A percentile compares a stretch with the other conserved stretches of the same genome.
These are phyloP conservation scores for Polydrusus cervinus DNA, from an alignment of 2,888 invertebrate species.

Conservation along the genomic window DNA sequence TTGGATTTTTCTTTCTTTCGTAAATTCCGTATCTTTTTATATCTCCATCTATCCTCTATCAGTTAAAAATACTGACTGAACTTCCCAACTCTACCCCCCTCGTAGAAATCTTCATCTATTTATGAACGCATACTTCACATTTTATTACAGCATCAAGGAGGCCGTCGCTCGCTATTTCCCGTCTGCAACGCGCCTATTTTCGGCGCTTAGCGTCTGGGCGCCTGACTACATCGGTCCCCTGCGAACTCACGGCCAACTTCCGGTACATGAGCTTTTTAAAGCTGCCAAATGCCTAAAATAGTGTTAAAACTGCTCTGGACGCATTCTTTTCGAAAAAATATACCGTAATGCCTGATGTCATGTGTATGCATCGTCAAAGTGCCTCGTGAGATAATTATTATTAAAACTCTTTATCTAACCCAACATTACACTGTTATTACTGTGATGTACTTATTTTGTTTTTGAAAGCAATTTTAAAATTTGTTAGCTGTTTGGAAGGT, in stretches of 20 bases:
- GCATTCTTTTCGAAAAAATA: not conserved
- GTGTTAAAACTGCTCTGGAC: constrained; percentile 21
- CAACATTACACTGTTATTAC: no score
- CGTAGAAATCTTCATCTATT: constrained; percentile 43
- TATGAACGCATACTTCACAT: constrained; percentile 51
- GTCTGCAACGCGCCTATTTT: constrained; percentile 52
- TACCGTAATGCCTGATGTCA: no score
- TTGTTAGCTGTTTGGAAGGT: no score
- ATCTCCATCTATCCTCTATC: not conserved
- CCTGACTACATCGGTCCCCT: constrained; percentile 64
- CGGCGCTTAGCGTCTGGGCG: constrained; percentile 60
- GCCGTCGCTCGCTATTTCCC: constrained; percentile 46
- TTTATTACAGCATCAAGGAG: constrained; percentile 50
- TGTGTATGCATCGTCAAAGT: no score
- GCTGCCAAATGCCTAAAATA: constrained; percentile 35
- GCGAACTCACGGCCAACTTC: constrained; percentile 69
- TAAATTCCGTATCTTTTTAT: no score
- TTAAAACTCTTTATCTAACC: no score
- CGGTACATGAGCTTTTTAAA: constrained; percentile 53
- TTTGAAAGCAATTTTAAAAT: no score
- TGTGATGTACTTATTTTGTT: no score
- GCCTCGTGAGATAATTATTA: no score
- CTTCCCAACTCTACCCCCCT: constrained; percentile 16
- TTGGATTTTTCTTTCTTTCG: no score
- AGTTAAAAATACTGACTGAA: not conserved